Conservation (phyloP, 92 coral and sea anemone species). For the Ricordea florida region DNA sequence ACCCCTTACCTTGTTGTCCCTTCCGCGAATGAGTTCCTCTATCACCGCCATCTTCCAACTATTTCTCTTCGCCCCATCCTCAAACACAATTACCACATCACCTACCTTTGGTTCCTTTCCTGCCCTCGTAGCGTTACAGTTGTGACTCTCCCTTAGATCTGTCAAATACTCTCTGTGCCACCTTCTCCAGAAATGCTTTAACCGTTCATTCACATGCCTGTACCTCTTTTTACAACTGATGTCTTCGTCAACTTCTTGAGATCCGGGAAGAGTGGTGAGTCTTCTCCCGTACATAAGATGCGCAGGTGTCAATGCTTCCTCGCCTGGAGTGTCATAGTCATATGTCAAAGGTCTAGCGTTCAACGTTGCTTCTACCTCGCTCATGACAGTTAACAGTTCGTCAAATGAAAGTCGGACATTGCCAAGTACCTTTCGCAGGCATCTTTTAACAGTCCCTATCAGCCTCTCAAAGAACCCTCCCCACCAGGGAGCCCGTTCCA, state of each 20-base stretch:
- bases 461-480: no score
- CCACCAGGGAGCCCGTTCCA: no score
- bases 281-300: constrained; percentile 32
- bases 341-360: constrained; percentile 29
- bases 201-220: constrained; percentile 1
- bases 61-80: constrained; percentile 43
- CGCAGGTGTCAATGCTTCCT: constrained; percentile 19
- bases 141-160: constrained; percentile 49
- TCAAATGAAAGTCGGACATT: constrained; percentile 27
- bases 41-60: constrained; percentile 60
- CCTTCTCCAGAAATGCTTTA: constrained; percentile 60
- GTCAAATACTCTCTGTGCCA: constrained; percentile 60
- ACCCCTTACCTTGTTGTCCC: constrained; percentile 34
- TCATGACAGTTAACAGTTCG: constrained; percentile 9
- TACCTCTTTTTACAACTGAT: constrained; percentile 19
- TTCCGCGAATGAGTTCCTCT: constrained; percentile 36
- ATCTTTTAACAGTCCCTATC: constrained; percentile 32
- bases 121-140: not conserved
- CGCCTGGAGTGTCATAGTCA: constrained; percentile 6
- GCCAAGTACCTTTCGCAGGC: constrained; percentile 23
- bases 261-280: constrained; percentile 1
- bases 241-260: constrained; percentile 9
- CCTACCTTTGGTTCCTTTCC: constrained; percentile 42
- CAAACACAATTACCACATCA: constrained; percentile 41
- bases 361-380: constrained; percentile 29